These are phyloP conservation scores for Trichogramma evanescens DNA, from an alignment of 2,888 invertebrate species.

Conservation along the genomic window DNA sequence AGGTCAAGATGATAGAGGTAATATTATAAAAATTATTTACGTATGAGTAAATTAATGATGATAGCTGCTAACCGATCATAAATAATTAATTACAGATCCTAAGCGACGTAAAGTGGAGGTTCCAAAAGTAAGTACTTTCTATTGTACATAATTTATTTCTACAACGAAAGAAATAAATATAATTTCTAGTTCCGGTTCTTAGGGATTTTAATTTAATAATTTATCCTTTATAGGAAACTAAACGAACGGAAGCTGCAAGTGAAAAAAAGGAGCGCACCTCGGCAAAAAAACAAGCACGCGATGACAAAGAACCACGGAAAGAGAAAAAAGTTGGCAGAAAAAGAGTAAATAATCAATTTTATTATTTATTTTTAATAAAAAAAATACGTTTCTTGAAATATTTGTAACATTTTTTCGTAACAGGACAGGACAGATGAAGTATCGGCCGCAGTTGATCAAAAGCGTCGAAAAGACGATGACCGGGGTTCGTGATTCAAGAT, in stretches of 20 bases:
- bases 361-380: slow-evolving; percentile 9
- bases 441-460: slow-evolving; percentile 59
- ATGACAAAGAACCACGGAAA: slow-evolving; percentile 72
- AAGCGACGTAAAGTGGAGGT: slow-evolving; percentile 81
- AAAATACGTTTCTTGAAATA: slow-evolving; percentile 10
- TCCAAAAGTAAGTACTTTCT: slow-evolving; percentile 67
- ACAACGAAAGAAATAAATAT: no score
- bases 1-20: slow-evolving; percentile 53
- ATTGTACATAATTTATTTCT: no score
- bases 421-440: slow-evolving; percentile 72
- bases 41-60: background rate
- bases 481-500: slow-evolving; percentile 52
- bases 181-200: background rate
- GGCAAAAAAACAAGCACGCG: slow-evolving; percentile 48
- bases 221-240: slow-evolving; percentile 33
- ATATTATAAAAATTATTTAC: slow-evolving; percentile 6
- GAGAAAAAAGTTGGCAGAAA: slow-evolving; percentile 76
- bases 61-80: slow-evolving; percentile 27
- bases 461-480: slow-evolving; percentile 73
- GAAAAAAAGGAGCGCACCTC: slow-evolving; percentile 45
- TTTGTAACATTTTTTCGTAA: slow-evolving; percentile 21
- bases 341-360: slow-evolving; percentile 53
- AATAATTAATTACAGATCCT: slow-evolving; percentile 54
- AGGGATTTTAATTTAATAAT: background rate
- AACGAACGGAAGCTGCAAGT: slow-evolving; percentile 33